phyloP scores from a whole-genome alignment of 2,888 invertebrate species.

The Diarsia brunnea region DNA sequence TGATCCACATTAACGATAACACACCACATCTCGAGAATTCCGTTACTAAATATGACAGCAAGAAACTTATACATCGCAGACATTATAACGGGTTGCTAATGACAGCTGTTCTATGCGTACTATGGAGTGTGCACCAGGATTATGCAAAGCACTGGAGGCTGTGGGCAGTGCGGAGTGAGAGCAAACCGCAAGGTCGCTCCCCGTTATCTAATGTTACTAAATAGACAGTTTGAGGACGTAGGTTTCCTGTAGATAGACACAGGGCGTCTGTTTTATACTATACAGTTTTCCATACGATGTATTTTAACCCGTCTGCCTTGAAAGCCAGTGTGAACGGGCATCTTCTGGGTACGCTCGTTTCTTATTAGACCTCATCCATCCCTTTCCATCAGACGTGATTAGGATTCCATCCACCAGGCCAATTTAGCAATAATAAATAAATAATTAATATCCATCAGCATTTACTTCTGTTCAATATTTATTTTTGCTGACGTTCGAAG shows the following conservation, averaged over 20 bases:
- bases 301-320: too few species aligned
- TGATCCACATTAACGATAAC: conserved; percentile 57
- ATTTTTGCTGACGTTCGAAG: not conserved
- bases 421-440: too few species aligned
- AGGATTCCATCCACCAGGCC: too few species aligned
- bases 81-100: conserved; percentile 67
- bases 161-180: conserved; percentile 52
- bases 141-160: conserved; percentile 71
- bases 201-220: conserved; percentile 63
- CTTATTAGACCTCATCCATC: too few species aligned
- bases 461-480: not conserved
- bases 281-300: not conserved
- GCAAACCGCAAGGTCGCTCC: conserved; percentile 68
- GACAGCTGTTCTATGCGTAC: conserved; percentile 49
- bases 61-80: conserved; percentile 59
- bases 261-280: not conserved
- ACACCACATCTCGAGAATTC: conserved; percentile 52
- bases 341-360: too few species aligned
- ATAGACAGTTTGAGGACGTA: conserved; percentile 35
- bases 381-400: too few species aligned
- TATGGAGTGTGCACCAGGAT: conserved; percentile 62
- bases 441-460: not conserved
- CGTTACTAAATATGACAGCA: conserved; percentile 67
- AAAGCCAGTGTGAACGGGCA: too few species aligned
- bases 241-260: not conserved